Evolutionary conservation across 2,113 vertebrate species (phyloP).

Genomic region (Xerus inauris): DNA sequence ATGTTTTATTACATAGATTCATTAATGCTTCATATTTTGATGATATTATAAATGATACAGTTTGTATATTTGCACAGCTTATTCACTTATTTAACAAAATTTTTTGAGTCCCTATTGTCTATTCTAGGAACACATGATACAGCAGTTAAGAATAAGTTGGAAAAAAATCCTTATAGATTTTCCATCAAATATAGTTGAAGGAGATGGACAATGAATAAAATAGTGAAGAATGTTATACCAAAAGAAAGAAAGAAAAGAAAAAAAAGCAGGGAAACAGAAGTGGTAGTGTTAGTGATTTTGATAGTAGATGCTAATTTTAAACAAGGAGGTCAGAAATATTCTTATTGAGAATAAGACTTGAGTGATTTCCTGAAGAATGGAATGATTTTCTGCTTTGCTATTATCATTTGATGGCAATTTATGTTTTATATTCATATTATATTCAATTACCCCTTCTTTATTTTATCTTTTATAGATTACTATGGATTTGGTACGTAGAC

Average conservation of each 20-base stretch:
- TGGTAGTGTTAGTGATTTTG: not conserved
- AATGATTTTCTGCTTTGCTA: not conserved
- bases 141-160: not conserved
- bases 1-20: not conserved
- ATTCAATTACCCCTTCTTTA: not conserved
- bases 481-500: too few relatives aligned
- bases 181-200: not conserved
- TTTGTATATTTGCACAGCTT: too few relatives aligned
- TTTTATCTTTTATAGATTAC: not conserved
- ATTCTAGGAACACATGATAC: not conserved
- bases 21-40: not conserved
- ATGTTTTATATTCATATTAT: not conserved
- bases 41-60: not conserved
- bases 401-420: not conserved
- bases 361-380: not conserved
- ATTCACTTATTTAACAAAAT: not conserved
- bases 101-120: not conserved
- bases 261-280: not conserved
- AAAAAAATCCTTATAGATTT: not conserved
- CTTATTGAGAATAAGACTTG: not conserved
- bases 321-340: not conserved
- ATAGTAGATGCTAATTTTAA: not conserved
- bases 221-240: not conserved
- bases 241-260: not conserved
- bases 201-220: not conserved